These are phyloP conservation scores for Rhagoletis zephyria DNA, from an alignment of 1,140 invertebrate genomes.

Conservation along the genomic window DNA sequence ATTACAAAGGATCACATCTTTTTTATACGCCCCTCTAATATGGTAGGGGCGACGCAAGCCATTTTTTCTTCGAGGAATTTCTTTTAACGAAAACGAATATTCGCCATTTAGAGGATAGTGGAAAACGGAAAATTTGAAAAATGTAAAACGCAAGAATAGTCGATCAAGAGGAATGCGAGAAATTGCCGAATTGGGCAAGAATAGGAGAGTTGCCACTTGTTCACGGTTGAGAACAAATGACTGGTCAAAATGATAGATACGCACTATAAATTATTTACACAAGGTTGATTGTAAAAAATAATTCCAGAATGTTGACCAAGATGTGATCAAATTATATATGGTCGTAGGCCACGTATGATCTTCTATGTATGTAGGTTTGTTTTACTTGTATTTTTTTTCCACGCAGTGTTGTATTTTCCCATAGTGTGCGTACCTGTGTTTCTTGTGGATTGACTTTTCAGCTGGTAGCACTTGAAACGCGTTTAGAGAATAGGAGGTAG, in stretches of 20 bases:
- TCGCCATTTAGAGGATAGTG: slow-evolving; percentile 51
- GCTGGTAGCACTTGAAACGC: slow-evolving; percentile 19
- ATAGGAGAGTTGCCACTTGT: background rate
- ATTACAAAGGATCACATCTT: background rate
- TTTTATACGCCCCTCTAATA: slow-evolving; percentile 7
- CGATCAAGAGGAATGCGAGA: background rate
- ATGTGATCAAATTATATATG: no score
- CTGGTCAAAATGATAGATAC: no score
- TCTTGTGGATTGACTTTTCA: no score
- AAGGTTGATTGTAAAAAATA: no score
- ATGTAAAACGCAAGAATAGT: slow-evolving; percentile 25
- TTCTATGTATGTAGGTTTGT: background rate
- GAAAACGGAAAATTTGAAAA: slow-evolving; percentile 47
- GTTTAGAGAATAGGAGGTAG: slow-evolving; percentile 15
- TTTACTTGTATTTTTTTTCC: background rate
- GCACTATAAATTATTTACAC: no score
- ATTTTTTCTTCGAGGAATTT: slow-evolving; percentile 46
- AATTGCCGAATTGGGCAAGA: slow-evolving; percentile 22
- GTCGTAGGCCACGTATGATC: no score
- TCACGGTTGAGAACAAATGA: no score
- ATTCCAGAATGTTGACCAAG: no score
- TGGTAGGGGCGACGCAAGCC: background rate
- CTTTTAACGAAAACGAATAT: slow-evolving; percentile 42
- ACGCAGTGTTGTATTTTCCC: background rate
- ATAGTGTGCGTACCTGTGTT: background rate